Conservation (phyloP, 2,888 invertebrate genomes). For the Drosophila kambysellisi region DNA sequence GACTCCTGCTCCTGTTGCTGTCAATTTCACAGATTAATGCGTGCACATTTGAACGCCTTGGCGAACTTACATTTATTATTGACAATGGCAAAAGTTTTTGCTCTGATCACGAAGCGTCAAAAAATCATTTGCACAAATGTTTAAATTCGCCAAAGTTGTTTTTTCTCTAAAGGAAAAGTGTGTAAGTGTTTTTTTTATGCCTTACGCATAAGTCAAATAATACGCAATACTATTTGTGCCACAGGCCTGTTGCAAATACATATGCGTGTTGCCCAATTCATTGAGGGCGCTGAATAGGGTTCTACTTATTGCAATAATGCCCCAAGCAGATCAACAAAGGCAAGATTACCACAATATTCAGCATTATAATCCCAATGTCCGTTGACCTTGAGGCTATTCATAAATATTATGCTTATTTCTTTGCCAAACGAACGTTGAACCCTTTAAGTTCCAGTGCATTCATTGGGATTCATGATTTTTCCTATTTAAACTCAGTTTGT, state of each 20-base stretch:
- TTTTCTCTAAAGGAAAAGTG: not conserved
- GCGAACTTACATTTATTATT: constrained; percentile 73
- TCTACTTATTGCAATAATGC: not conserved
- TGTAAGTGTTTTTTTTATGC: constrained; percentile 12
- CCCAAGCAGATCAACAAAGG: constrained; percentile 15
- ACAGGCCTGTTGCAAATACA: constrained; percentile 8
- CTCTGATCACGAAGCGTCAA: constrained; percentile 54
- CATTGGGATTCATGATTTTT: not conserved
- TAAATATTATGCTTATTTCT: constrained; percentile 32
- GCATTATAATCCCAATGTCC: constrained; percentile 27
- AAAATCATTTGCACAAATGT: constrained; percentile 69
- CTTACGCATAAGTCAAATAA: constrained; percentile 18
- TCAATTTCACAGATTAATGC: constrained; percentile 81
- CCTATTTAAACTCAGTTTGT: not conserved
- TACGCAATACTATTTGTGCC: not conserved
- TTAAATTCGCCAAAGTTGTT: constrained; percentile 43
- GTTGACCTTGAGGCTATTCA: constrained; percentile 31
- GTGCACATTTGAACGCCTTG: constrained; percentile 64
- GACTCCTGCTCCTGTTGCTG: constrained; percentile 46
- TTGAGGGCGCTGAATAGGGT: constrained; percentile 20
- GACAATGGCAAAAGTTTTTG: constrained; percentile 74
- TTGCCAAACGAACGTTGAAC: not conserved
- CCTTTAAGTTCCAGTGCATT: constrained; percentile 10
- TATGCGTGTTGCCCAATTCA: constrained; percentile 45
- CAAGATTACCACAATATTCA: constrained; percentile 28